Evolutionary conservation across 1,140 invertebrate genomes (phyloP).

Genomic region (Hylaeus anthracinus): DNA sequence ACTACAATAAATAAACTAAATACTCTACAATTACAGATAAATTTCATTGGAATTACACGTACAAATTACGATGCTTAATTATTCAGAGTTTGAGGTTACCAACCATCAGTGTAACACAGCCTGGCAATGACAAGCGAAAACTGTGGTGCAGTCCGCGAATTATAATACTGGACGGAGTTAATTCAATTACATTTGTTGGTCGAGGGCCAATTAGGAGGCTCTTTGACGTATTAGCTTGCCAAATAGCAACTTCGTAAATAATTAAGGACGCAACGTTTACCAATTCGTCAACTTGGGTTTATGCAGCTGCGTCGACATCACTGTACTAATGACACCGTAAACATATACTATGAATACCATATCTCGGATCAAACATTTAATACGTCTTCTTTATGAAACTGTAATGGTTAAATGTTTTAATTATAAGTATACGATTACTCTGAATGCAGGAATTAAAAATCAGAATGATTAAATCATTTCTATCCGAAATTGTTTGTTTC

Average conservation of each 20-base stretch:
- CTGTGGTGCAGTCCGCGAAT: neutral
- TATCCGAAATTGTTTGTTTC: too few relatives aligned
- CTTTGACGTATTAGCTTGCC: slow-evolving; percentile 3
- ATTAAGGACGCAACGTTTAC: neutral
- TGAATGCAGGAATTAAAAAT: too few relatives aligned
- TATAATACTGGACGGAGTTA: slow-evolving; percentile 1
- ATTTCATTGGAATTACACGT: neutral
- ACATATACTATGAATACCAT: neutral
- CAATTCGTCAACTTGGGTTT: neutral
- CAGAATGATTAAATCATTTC: too few relatives aligned
- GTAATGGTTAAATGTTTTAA: too few relatives aligned
- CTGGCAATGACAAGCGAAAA: neutral
- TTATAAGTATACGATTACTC: too few relatives aligned
- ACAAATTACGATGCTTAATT: neutral
- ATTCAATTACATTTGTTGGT: slow-evolving; percentile 3
- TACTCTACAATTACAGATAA: too few relatives aligned
- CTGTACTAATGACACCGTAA: neutral
- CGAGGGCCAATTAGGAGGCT: slow-evolving; percentile 3
- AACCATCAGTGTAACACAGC: neutral
- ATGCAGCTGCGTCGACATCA: neutral
- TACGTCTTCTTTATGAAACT: too few relatives aligned
- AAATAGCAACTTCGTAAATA: slow-evolving; percentile 7
- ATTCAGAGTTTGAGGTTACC: neutral
- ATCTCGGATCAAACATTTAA: too few relatives aligned
- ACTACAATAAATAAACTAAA: too few relatives aligned